Evolutionary conservation across 2,113 vertebrate species (phyloP).

Genomic region (Plecturocebus donacophilus): DNA sequence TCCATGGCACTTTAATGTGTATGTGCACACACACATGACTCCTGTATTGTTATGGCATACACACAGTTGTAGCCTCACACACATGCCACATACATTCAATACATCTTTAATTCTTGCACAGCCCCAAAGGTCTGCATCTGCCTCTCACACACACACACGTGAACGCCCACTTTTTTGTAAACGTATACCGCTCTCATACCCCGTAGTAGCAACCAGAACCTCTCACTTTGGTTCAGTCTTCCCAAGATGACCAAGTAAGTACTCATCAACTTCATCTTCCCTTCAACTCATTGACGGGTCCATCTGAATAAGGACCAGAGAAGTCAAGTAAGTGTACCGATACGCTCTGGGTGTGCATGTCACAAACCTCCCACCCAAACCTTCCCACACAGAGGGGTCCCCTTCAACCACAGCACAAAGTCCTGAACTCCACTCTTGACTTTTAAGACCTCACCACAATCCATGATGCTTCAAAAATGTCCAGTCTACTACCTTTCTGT

Average conservation of each 20-base stretch:
- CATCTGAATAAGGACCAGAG: conserved; percentile 23
- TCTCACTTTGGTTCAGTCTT: conserved; percentile 13
- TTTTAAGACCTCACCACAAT: background rate
- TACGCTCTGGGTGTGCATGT: background rate
- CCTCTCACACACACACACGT: background rate
- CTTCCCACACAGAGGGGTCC: background rate
- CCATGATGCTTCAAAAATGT: background rate
- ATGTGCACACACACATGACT: background rate
- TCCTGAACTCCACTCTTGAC: background rate
- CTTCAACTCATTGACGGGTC: background rate
- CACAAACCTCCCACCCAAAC: background rate
- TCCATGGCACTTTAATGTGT: background rate
- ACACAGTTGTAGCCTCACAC: conserved; percentile 4
- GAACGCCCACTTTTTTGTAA: conserved; percentile 42
- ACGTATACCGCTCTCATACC: background rate
- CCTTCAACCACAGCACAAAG: background rate
- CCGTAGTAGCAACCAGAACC: background rate
- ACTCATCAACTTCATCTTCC: background rate
- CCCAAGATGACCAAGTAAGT: background rate
- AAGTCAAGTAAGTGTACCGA: background rate
- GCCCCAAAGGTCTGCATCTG: background rate
- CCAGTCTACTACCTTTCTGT: background rate
- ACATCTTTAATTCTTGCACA: conserved; percentile 43
- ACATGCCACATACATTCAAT: background rate
- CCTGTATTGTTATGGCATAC: background rate